phyloP scores from a whole-genome alignment of 2,888 invertebrate genomes.

The Gastracanthus pulcherrimus region DNA sequence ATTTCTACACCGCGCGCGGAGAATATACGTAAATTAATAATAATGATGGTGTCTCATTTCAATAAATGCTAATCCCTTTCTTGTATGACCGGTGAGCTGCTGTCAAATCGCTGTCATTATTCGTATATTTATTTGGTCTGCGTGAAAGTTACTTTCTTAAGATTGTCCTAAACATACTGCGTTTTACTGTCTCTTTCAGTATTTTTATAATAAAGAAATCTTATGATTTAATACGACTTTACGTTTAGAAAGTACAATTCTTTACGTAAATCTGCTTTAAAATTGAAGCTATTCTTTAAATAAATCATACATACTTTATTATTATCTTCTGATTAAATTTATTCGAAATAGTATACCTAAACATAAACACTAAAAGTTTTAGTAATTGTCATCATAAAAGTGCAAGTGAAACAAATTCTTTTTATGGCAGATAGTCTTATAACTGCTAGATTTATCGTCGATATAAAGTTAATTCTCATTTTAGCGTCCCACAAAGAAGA shows the following conservation, averaged over 20 bases:
- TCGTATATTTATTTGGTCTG: slow-evolving; percentile 5
- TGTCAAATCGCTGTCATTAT: not conserved
- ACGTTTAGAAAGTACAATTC: not conserved
- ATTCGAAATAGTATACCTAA: no score
- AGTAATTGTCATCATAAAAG: no score
- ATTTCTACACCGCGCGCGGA: not conserved
- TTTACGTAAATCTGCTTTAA: not conserved
- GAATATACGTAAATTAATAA: not conserved
- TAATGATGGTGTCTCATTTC: not conserved
- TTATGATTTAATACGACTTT: not conserved
- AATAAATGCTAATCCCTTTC: slow-evolving; percentile 30
- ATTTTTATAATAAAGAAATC: not conserved
- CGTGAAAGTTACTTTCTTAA: slow-evolving; percentile 49
- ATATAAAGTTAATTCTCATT: not conserved
- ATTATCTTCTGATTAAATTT: no score
- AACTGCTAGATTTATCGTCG: not conserved
- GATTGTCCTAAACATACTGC: not conserved
- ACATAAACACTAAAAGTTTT: no score
- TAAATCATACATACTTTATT: not conserved
- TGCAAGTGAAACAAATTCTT: not conserved
- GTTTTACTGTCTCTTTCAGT: not conserved
- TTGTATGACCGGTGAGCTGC: not conserved
- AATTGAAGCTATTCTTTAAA: not conserved
- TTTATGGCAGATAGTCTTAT: not conserved
- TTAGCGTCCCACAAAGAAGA: not conserved